Conservation (phyloP, 2,888 invertebrate genomes). For the Drosophila merina region DNA sequence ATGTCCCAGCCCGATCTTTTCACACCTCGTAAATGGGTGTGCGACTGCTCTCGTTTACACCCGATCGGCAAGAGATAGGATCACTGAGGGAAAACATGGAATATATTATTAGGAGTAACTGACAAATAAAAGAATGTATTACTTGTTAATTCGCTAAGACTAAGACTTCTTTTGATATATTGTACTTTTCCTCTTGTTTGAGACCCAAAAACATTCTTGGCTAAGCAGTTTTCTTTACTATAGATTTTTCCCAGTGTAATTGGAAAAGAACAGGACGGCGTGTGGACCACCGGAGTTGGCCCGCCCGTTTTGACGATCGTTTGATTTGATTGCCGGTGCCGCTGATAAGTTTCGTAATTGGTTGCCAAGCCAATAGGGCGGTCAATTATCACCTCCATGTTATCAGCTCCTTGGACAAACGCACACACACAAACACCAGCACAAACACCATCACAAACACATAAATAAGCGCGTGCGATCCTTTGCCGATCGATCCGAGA, state of each 20-base stretch:
- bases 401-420: constrained; percentile 58
- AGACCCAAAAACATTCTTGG: too few species aligned
- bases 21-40: constrained; percentile 67
- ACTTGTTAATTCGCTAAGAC: too few species aligned
- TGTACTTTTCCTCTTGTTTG: too few species aligned
- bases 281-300: constrained; percentile 59
- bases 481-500: constrained; percentile 51
- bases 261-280: not conserved
- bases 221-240: too few species aligned
- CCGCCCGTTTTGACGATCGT: constrained; percentile 53
- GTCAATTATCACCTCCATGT: constrained; percentile 81
- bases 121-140: too few species aligned
- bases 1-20: constrained; percentile 47
- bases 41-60: constrained; percentile 40
- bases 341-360: constrained; percentile 72
- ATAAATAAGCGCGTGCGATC: constrained; percentile 46
- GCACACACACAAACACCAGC: too few species aligned
- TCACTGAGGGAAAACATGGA: constrained; percentile 7
- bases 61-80: constrained; percentile 18
- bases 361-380: constrained; percentile 71
- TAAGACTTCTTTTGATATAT: too few species aligned
- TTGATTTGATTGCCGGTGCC: constrained; percentile 57
- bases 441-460: constrained; percentile 17
- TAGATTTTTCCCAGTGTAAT: constrained; percentile 2
- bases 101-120: too few species aligned